Base-by-base conservation (phyloP, 53 echinoderm and acorn worm genomes). In the Paracentrotus lividus region DNA sequence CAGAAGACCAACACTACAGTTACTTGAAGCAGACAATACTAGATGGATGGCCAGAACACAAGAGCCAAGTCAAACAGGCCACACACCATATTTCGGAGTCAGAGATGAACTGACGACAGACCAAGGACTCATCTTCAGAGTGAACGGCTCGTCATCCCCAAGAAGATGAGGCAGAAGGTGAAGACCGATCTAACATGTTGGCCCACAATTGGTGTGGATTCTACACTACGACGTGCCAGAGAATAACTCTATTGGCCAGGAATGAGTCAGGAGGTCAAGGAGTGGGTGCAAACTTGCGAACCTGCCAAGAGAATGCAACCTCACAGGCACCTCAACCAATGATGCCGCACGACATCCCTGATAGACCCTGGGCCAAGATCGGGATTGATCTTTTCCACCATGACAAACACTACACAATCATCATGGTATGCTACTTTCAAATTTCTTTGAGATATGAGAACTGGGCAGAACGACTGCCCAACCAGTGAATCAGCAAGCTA, bases 401-500 rank as follows among this genome's bases (percentile, higher is more conserved):
- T 38, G 44, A 67, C 51, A 51, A 51, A 2, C 21, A 61, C 13
- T 33, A 23, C 18, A 66, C 85, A 31, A 88, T 91, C 24, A 88
- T 94, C 58, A 92, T 94, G 45, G 95, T 94, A 43, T 95, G 95
- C 21, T 95, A 95, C 49, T 94, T 58, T 95, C 95, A 32, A 95
- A 94, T n/a, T 95, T 94, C 65, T 95, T 93, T 85, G 91, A 93
- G 75, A 54, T 95, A 47, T 93, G 90, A 78, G 64, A 56, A 27
- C 86, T 95, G 9, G 49, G 87, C 38, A 87, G 78, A 26, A 90
- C 93, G 21, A 94, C 87, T 76, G 89, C 94, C 31, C 47, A 8
- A 55, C 34, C 61, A 27, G 89, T 95, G 29, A n/a, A 95, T 77
- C 49, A 94, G 55, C 65, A 94, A 75, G 43, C 94, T 94, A 2